Evolutionary conservation across 2,888 invertebrate species (phyloP), one percentile per base, ranked within the genome.

Genomic region (Rhimphoctona megacephalus): DNA sequence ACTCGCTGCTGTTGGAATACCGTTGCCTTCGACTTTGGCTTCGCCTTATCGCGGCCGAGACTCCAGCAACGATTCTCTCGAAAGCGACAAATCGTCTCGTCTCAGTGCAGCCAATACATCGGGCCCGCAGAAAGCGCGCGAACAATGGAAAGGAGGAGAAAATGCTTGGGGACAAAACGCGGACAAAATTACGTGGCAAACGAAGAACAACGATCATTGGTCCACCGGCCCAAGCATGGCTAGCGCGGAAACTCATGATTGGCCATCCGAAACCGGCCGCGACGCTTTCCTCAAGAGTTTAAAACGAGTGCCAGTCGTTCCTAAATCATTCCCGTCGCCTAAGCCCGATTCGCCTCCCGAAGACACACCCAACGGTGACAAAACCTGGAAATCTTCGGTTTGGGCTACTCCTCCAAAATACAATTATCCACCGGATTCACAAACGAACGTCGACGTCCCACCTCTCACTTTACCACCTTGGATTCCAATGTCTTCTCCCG

Each of bases 341-440:
- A 95, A 95, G 89, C 94, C 95, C 3, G 95, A 95, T 90, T 94
- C 95, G n/a, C 94, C 95, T 33, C 94, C 94, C 52, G 94, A 94
- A 82, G 89, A 89, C n/a, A 76, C 87, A 67, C 39, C 84, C 7
- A 88, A 84, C 14, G 89, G 90, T 57, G 88, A 89, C 22, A 90
- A 90, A 81, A 86, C 89, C 3, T 92, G 93, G 92, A 91, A 91
- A 83, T 93, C 93, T 8, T 94, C 93, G 17, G 91, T 94, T 39
- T 94, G 94, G 94, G 89, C 90, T 19, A 92, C 92, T 25, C 92
- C 94, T 25, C 90, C 93, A 4, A 92, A 92, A 85, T 94, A 91
- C 83, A 89, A 89, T 52, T 93, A 91, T 81, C 66, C 89, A 5
- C 91, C 91, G 46, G 90, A 91, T 69, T 88, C 90, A 39, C 90